A percentile compares a stretch with the other conserved stretches of the same genome.
phyloP scores from a whole-genome alignment of 2,888 invertebrate species.

The Apamea epomidion region DNA sequence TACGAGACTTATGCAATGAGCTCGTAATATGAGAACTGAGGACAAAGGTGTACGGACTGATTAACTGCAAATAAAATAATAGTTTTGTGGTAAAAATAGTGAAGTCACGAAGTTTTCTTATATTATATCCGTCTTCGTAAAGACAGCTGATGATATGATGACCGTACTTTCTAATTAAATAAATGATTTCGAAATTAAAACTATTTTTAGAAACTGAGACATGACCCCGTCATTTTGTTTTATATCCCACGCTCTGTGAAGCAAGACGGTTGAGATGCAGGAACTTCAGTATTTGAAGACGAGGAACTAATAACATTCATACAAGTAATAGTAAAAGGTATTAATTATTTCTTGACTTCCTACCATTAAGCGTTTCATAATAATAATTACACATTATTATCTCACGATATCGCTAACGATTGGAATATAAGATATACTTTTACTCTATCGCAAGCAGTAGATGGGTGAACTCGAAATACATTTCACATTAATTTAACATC shows the following conservation, averaged over 20 bases:
- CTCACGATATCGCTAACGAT: constrained; percentile 47
- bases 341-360: constrained; percentile 33
- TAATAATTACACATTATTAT: constrained; percentile 44
- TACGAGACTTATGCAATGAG: constrained; percentile 63
- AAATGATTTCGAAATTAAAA: constrained; percentile 38
- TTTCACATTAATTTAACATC: constrained; percentile 23
- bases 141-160: constrained; percentile 40
- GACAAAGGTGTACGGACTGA: constrained; percentile 58
- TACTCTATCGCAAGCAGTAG: constrained; percentile 18
- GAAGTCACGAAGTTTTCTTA: constrained; percentile 54
- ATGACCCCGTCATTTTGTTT: constrained; percentile 25
- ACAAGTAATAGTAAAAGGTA: constrained; percentile 35
- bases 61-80: constrained; percentile 61
- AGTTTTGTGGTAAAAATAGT: constrained; percentile 46
- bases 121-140: constrained; percentile 34
- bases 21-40: constrained; percentile 72
- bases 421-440: constrained; percentile 45
- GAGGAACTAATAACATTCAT: constrained; percentile 4
- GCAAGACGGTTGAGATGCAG: constrained; percentile 13
- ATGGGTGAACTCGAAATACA: constrained; percentile 34
- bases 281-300: constrained; percentile 16
- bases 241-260: constrained; percentile 46
- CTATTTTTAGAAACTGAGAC: constrained; percentile 38
- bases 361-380: constrained; percentile 45
- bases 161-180: constrained; percentile 58